These are phyloP conservation scores for Gopherus evgoodei DNA, from an alignment of 2,113 vertebrate genomes.

Conservation along the genomic window DNA sequence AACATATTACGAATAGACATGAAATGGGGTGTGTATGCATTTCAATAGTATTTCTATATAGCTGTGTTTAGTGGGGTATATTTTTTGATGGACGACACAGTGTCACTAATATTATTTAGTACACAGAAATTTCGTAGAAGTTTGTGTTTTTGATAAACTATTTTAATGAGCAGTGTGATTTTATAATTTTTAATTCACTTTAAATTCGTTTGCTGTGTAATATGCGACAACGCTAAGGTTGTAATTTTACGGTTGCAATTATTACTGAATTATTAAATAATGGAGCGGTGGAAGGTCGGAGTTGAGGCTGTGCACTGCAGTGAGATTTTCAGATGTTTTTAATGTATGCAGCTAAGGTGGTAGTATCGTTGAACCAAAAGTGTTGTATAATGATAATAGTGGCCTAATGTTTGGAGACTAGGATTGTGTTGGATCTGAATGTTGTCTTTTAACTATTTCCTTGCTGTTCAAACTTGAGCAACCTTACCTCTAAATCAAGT, in stretches of 20 bases:
- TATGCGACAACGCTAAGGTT: background rate
- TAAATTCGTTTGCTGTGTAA: background rate
- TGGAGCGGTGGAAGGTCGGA: background rate
- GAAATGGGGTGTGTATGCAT: background rate
- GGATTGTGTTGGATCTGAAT: background rate
- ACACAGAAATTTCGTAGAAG: background rate
- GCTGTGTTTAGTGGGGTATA: rapidly evolving
- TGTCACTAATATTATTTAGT: background rate
- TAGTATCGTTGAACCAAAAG: rapidly evolving
- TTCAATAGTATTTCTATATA: background rate
- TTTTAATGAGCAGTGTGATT: background rate
- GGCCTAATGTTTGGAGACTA: background rate
- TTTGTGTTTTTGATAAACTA: rapidly evolving
- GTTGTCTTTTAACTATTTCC: background rate
- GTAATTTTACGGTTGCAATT: background rate
- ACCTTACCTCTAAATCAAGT: background rate
- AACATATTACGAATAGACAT: background rate
- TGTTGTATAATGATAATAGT: background rate
- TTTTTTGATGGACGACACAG: background rate
- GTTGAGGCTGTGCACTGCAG: background rate
- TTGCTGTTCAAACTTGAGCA: background rate
- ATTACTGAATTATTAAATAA: background rate
- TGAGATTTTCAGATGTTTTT: background rate
- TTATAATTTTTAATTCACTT: background rate
- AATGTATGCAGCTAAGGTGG: background rate